Percentiles rank a stretch among this genome's conserved stretches.
Conservation (phyloP, 2,888 invertebrate genomes). For the Hipparchia sbordonii region DNA sequence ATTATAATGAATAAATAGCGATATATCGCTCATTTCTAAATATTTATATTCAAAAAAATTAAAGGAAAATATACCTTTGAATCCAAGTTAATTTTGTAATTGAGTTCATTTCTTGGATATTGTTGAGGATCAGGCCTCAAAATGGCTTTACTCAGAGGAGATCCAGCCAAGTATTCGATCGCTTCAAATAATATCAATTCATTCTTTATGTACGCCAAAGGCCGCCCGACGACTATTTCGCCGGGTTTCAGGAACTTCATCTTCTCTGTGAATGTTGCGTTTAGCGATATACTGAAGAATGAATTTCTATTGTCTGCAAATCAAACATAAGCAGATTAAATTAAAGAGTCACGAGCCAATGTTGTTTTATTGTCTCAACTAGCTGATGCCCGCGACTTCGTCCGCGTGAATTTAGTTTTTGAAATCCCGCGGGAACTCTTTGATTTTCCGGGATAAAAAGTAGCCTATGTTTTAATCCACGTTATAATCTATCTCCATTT, state of each 20-base stretch:
- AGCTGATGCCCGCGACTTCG: too few species aligned
- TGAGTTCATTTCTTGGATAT: constrained; percentile 52
- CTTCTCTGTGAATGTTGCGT: constrained; percentile 66
- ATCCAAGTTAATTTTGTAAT: constrained; percentile 46
- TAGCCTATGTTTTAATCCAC: too few species aligned
- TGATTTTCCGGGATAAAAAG: too few species aligned
- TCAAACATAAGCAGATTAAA: background rate
- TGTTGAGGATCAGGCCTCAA: constrained; percentile 80
- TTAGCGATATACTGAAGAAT: constrained; percentile 65
- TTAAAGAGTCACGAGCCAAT: too few species aligned
- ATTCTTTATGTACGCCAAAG: constrained; percentile 66
- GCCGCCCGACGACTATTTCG: constrained; percentile 56
- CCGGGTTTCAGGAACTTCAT: constrained; percentile 59
- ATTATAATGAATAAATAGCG: too few species aligned
- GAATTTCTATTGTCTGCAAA: constrained; percentile 65
- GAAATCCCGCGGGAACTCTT: too few species aligned
- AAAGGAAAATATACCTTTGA: constrained; percentile 53
- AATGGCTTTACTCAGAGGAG: constrained; percentile 83
- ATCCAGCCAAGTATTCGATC: constrained; percentile 82
- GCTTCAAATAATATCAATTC: constrained; percentile 84
- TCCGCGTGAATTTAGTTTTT: too few species aligned
- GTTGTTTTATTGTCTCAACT: too few species aligned
- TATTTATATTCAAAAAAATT: too few species aligned
- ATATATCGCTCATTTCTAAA: too few species aligned
- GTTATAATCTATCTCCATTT: too few species aligned